Percentiles rank a stretch among this genome's conserved stretches.
Evolutionary conservation across 2,113 vertebrate genomes (phyloP).

Genomic region (Sus scrofa): T2T-Sscrofa CM000812.6:184219501-184220000

Average conservation of each 20-base stretch:
- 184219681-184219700: neutral
- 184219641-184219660: neutral
- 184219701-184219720: neutral
- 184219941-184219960: neutral
- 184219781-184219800: neutral
- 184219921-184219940: neutral
- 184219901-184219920: neutral
- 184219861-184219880: neutral
- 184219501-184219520: neutral
- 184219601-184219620: neutral
- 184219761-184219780: neutral
- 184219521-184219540: neutral
- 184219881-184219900: neutral
- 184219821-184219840: neutral
- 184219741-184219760: neutral
- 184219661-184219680: neutral
- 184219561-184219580: neutral
- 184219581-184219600: neutral
- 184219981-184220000: conserved; percentile 3
- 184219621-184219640: neutral
- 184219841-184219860: neutral
- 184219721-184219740: neutral
- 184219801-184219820: neutral
- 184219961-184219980: neutral
- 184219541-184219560: neutral